Evolutionary conservation across 2,888 invertebrate species (phyloP), one percentile per base, ranked within the genome.

Genomic region (Phymatocera aterrima): DNA sequence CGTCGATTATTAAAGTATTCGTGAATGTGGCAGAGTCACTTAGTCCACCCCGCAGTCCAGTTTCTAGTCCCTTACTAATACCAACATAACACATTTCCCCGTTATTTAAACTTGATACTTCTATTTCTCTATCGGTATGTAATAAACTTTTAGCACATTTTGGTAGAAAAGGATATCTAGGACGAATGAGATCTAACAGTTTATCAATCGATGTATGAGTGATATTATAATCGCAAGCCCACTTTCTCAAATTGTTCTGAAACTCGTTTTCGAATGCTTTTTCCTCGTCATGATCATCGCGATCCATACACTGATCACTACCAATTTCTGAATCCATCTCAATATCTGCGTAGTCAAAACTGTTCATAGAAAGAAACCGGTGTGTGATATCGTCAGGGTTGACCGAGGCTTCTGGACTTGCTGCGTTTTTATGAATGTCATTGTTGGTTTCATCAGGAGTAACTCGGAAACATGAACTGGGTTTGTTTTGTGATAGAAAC

Each of bases 1-100:
- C 31, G 34, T 61, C 61, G 6, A 61, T 34, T 12, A 34, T 31
- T 34, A 61, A 61, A 6, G 1, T 34, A 61, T 61, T 5, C n/a
- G 15, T 3, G 34, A 8, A 34, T 8, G 31, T 34, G 2, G n/a
- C 6, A n/a, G 3, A 1, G 15, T 3, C 1, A 3, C 34, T 34
- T 0, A 61, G 31, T 15, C 61, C 34, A n/a, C 4, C 12, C 34
- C 34, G 31, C 3, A 61, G 61, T 34, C 34, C 34, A 3, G 3
- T 12, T 34, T n/a, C 34, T 34, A 61, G 34, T n/a, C 4, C 15
- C 15, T 61, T 34, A 5, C 34, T 34, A 10, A 61, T n/a, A 12
- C 34, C 61, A 12, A 61, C 31, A 8, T 61, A 61, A 61, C 34
- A 61, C 61, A 61, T 61, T 61, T 61, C 61, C 1, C 61, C 61